A percentile compares a stretch with the other conserved stretches of the same genome.
Conservation (phyloP, 1,140 invertebrate species). For the Pinna nobilis region DNA sequence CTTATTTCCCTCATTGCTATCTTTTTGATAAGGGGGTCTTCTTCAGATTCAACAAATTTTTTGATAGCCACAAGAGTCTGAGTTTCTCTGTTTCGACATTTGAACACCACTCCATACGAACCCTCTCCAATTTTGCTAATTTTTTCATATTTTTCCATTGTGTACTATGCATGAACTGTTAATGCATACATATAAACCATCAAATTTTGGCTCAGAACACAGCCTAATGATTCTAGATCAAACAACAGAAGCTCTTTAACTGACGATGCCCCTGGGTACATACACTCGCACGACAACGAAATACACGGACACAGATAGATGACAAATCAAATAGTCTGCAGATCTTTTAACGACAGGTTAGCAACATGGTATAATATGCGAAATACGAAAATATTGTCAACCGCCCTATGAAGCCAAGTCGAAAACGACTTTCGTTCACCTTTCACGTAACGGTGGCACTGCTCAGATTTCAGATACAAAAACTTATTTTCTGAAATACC, state of each 20-base stretch:
- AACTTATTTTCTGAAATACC: neutral
- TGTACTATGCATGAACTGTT: conserved; percentile 23
- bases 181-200: conserved; percentile 26
- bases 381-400: neutral
- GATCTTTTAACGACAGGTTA: neutral
- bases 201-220: conserved; percentile 7
- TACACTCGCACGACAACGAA: conserved; percentile 35
- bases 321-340: conserved; percentile 27
- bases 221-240: conserved; percentile 12
- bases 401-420: conserved; percentile 5
- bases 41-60: conserved; percentile 99
- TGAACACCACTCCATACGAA: conserved; percentile 98
- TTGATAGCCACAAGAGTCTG: conserved; percentile 98
- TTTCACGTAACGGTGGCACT: conserved; percentile 10
- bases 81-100: conserved; percentile 97
- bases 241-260: conserved; percentile 7
- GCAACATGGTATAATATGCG: conserved; percentile 1
- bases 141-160: conserved; percentile 99
- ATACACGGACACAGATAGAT: conserved; percentile 8
- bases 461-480: neutral
- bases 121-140: conserved; percentile 97
- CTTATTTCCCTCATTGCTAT: conserved; percentile 98
- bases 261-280: conserved; percentile 23
- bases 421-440: conserved; percentile 6
- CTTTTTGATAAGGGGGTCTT: conserved; percentile 98